Conservation (phyloP, 2,113 vertebrate species). For the Oncorhynchus nerka region DNA sequence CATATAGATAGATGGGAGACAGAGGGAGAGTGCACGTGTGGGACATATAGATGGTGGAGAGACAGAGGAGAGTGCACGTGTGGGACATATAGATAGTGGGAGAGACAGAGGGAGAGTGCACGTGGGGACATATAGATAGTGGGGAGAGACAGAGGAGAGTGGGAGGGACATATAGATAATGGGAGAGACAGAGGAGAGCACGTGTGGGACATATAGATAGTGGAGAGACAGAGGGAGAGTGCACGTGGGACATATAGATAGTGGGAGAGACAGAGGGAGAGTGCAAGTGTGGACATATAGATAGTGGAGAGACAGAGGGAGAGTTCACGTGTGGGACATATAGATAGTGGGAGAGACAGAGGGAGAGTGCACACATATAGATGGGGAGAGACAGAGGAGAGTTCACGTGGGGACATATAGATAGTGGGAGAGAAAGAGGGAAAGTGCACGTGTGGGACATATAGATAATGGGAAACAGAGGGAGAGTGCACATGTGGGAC, state of each 20-base stretch:
- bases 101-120: neutral
- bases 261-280: neutral
- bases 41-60: constrained; percentile 5
- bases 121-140: constrained; percentile 2
- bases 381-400: neutral
- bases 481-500: neutral
- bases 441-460: neutral
- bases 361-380: neutral
- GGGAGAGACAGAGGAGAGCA: neutral
- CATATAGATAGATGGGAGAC: constrained; percentile 1
- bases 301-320: neutral
- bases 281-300: neutral
- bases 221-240: neutral
- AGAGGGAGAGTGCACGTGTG: neutral
- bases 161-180: no score
- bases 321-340: neutral
- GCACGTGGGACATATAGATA: neutral
- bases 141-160: neutral
- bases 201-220: constrained; percentile 2
- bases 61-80: neutral
- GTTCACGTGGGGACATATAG: neutral
- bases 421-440: neutral
- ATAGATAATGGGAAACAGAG: constrained; percentile 2
- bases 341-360: constrained; percentile 4
- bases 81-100: neutral